These are phyloP conservation scores for Burhinus oedicnemus DNA, from an alignment of 2,113 vertebrate species.

Conservation along the genomic window DNA sequence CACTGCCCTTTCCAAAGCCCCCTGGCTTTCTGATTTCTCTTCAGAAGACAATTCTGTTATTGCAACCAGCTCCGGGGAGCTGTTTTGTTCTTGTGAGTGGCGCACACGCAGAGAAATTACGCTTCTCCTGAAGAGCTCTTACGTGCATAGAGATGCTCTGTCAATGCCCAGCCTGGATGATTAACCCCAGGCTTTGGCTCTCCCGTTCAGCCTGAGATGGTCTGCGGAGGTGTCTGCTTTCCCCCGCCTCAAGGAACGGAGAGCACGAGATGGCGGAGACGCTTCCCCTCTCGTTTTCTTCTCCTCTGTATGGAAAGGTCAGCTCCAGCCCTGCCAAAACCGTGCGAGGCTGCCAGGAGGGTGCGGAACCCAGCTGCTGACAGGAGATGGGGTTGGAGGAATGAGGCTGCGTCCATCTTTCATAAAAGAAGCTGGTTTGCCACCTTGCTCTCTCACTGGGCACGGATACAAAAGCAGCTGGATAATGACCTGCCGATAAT, in stretches of 20 bases:
- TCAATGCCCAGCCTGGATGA: neutral
- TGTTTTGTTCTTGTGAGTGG: conserved; percentile 7
- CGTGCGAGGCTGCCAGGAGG: neutral
- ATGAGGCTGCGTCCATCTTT: neutral
- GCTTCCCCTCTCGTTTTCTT: neutral
- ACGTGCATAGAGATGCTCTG: neutral
- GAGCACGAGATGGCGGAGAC: fast-evolving
- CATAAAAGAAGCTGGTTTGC: neutral
- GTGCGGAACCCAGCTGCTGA: neutral
- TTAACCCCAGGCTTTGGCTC: neutral
- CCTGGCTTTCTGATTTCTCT: conserved; percentile 8
- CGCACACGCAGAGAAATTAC: neutral
- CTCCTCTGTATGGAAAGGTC: neutral
- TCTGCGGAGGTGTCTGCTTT: neutral
- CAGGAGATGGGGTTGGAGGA: neutral
- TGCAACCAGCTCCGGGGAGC: conserved; percentile 7
- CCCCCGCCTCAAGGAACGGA: neutral
- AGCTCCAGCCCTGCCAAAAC: neutral
- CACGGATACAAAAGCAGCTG: neutral
- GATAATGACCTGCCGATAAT: neutral
- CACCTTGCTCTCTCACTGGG: neutral
- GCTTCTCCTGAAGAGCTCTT: conserved; percentile 10
- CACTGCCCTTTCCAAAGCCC: neutral
- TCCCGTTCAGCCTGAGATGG: neutral
- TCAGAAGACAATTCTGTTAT: conserved; percentile 16